phyloP scores from a whole-genome alignment of 2,113 vertebrate species.

The Rhea americana region DNA sequence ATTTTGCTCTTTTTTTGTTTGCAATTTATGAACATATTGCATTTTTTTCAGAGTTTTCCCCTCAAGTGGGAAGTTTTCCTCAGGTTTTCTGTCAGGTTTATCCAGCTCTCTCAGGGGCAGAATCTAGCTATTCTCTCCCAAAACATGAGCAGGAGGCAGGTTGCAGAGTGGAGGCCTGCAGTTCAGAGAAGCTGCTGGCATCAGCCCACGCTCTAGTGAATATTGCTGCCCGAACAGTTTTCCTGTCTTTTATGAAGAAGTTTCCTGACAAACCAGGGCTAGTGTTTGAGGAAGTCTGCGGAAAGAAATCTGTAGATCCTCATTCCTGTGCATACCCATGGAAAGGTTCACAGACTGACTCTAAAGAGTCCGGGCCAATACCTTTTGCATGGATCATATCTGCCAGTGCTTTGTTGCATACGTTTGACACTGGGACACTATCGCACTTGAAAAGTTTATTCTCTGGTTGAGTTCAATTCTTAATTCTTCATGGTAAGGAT shows the following conservation, averaged over 20 bases:
- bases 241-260: neutral
- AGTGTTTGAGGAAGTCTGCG: neutral
- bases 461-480: neutral
- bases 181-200: neutral
- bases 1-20: constrained; percentile 61
- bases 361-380: neutral
- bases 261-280: neutral
- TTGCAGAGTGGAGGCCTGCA: neutral
- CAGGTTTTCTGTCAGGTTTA: neutral
- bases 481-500: neutral
- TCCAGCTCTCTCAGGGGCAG: neutral
- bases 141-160: neutral
- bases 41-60: neutral
- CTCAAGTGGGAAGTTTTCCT: neutral
- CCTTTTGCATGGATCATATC: neutral
- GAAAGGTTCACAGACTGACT: neutral
- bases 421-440: accelerated
- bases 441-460: neutral
- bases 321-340: neutral
- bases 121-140: neutral
- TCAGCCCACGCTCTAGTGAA: neutral
- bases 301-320: neutral
- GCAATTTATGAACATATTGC: neutral
- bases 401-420: neutral
- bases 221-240: neutral